These are phyloP conservation scores for Beris morrisii DNA, from an alignment of 2,888 invertebrate genomes.

Conservation along the genomic window DNA sequence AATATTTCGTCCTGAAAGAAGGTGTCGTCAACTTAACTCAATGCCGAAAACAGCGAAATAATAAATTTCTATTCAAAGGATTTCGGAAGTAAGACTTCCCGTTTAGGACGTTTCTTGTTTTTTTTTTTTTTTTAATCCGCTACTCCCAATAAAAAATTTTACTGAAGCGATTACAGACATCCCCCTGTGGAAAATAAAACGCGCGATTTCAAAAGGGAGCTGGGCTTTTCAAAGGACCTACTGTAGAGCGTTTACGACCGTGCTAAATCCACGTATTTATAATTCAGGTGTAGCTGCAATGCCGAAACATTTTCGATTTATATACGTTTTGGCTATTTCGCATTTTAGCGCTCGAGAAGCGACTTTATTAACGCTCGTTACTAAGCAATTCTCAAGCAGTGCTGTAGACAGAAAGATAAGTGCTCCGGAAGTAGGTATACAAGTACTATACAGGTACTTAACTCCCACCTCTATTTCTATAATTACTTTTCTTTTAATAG, in stretches of 20 bases:
- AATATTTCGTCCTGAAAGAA: neutral
- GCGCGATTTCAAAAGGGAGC: slow-evolving; percentile 11
- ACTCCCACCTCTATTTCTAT: too few species aligned
- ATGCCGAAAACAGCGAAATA: slow-evolving; percentile 10
- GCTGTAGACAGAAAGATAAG: neutral
- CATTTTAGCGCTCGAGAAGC: neutral
- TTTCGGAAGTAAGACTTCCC: neutral
- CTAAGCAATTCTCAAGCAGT: slow-evolving; percentile 2
- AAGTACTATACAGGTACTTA: neutral
- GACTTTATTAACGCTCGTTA: slow-evolving; percentile 30
- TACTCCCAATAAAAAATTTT: slow-evolving; percentile 27
- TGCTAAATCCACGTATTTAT: slow-evolving; percentile 21
- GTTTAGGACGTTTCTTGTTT: slow-evolving; percentile 6
- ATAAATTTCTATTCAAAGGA: slow-evolving; percentile 26
- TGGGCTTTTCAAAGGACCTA: neutral
- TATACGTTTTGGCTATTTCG: slow-evolving; percentile 22
- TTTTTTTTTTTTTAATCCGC: slow-evolving; percentile 29
- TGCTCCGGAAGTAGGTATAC: neutral
- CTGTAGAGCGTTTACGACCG: slow-evolving; percentile 19
- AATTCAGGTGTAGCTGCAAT: slow-evolving; percentile 26
- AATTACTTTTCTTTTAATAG: too few species aligned
- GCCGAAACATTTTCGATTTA: slow-evolving; percentile 25
- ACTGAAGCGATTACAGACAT: slow-evolving; percentile 22
- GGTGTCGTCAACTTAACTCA: slow-evolving; percentile 7
- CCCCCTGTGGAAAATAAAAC: slow-evolving; percentile 15